These are phyloP conservation scores for Cyphomyrmex costatus DNA, from an alignment of 1,140 invertebrate species.

Conservation along the genomic window DNA sequence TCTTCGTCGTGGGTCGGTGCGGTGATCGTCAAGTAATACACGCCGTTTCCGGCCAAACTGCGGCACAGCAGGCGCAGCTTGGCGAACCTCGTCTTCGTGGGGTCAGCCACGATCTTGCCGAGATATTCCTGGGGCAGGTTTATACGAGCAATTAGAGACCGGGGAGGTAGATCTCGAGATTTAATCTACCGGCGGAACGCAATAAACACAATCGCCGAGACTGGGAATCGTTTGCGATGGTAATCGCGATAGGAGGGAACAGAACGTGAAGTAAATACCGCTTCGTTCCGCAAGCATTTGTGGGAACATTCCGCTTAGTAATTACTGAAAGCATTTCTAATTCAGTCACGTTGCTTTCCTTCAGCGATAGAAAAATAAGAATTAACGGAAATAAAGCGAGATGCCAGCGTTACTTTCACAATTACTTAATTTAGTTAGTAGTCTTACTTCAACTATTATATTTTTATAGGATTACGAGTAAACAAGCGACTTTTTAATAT, in stretches of 20 bases:
- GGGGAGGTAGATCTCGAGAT: conserved; percentile 14
- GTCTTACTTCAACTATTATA: not conserved
- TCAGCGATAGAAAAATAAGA: not conserved
- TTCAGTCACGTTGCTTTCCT: not conserved
- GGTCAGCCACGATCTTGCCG: conserved; percentile 90
- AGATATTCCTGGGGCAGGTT: conserved; percentile 89
- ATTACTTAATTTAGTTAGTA: not conserved
- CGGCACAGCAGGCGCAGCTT: conserved; percentile 94
- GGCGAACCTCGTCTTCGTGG: conserved; percentile 92
- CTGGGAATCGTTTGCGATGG: conserved; percentile 21
- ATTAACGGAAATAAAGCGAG: not conserved
- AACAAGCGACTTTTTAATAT: not conserved
- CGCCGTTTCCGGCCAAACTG: conserved; percentile 95
- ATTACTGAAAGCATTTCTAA: not conserved
- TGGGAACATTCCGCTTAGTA: conserved; percentile 20
- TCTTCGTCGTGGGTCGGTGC: conserved; percentile 89
- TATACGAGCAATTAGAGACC: conserved; percentile 42
- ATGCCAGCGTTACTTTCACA: not conserved
- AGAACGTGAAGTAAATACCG: conserved; percentile 20
- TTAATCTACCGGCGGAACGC: conserved; percentile 18
- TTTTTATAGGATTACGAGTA: not conserved
- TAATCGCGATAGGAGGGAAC: conserved; percentile 7
- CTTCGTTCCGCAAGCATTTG: not conserved
- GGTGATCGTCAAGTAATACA: conserved; percentile 96
- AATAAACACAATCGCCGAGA: conserved; percentile 10